Evolutionary conservation across 92 coral and sea anemone species (phyloP).

Genomic region (Porites cylindrica): DNA sequence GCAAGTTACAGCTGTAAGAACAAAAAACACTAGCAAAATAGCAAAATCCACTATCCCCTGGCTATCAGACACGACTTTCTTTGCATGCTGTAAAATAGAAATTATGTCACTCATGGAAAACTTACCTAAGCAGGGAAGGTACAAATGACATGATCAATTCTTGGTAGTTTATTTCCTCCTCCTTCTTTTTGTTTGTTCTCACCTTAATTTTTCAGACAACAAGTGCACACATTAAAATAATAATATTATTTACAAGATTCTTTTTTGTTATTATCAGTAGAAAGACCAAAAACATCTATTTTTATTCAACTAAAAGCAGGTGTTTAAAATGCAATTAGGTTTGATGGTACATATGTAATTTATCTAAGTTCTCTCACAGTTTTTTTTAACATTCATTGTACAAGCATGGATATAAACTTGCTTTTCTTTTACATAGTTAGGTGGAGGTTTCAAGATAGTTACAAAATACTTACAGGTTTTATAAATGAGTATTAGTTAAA

Average conservation of each 20-base stretch:
- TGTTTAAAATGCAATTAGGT: not conserved
- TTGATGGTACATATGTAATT: not conserved
- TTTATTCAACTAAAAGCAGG: too few species aligned
- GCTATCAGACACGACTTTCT: too few species aligned
- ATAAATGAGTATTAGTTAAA: not conserved
- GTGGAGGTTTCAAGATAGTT: not conserved
- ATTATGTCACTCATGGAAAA: not conserved
- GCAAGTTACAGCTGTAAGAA: too few species aligned
- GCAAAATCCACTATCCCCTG: too few species aligned
- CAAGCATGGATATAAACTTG: not conserved
- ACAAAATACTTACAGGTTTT: not conserved
- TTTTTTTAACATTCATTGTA: too few species aligned
- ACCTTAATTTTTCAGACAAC: constrained; percentile 54
- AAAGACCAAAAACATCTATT: too few species aligned
- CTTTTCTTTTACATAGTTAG: not conserved
- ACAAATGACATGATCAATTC: constrained; percentile 88
- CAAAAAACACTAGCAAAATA: too few species aligned
- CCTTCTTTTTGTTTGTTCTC: constrained; percentile 97
- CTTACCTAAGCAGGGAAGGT: constrained; percentile 81
- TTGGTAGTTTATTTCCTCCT: constrained; percentile 94
- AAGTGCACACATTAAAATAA: not conserved
- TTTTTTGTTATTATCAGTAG: too few species aligned
- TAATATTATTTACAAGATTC: not conserved
- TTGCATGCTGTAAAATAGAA: too few species aligned
- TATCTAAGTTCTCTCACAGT: not conserved